phyloP scores from a whole-genome alignment of 2,888 invertebrate genomes.

The Tubiluchus corallicola region DNA sequence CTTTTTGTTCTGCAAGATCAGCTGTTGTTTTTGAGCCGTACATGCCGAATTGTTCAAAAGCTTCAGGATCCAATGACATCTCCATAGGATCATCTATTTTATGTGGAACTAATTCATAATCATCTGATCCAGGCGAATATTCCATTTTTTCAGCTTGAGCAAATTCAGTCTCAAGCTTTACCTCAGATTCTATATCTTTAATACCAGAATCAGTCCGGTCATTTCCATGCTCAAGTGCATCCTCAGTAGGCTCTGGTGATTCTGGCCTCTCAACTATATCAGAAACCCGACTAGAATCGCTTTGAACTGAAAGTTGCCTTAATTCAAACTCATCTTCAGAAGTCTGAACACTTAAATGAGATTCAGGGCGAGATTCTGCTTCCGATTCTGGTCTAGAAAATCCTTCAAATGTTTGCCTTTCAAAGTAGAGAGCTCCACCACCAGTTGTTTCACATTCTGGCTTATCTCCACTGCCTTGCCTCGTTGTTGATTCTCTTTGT shows the following conservation, averaged over 20 bases:
- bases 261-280: not conserved
- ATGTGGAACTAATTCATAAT: not conserved
- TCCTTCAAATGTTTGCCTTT: not conserved
- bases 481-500: not conserved
- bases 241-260: not conserved
- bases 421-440: not conserved
- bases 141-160: too few relatives aligned
- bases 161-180: not conserved
- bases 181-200: too few relatives aligned
- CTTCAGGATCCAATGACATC: not conserved
- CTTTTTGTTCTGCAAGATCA: too few relatives aligned
- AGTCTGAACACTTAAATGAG: not conserved
- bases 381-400: not conserved
- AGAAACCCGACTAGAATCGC: not conserved
- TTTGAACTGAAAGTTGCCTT: not conserved
- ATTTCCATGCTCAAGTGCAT: not conserved
- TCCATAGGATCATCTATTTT: constrained; percentile 3
- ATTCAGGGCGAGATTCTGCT: not conserved
- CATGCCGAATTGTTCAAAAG: constrained; percentile 1
- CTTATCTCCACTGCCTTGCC: too few relatives aligned
- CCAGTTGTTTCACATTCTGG: not conserved
- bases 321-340: not conserved
- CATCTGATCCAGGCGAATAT: too few relatives aligned
- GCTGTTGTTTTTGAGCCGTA: not conserved
- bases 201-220: not conserved